A percentile compares a stretch with the other conserved stretches of the same genome.
phyloP scores from a whole-genome alignment of 2,113 vertebrate genomes.

The Hypanus sabinus region DNA sequence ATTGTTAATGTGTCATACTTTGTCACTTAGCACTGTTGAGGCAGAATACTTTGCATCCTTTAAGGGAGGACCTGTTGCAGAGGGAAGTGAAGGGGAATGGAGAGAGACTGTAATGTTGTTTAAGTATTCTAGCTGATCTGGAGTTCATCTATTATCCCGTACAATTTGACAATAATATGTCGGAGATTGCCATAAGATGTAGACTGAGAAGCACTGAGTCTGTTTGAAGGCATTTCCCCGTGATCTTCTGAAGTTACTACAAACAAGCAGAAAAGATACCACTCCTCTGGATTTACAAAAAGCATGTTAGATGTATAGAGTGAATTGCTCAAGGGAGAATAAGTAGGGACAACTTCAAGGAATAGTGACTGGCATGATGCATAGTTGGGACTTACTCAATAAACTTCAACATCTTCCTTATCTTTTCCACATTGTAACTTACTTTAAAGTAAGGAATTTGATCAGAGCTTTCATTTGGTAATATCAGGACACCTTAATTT shows the following conservation, averaged over 20 bases:
- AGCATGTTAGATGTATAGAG: background rate
- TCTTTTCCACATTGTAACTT: background rate
- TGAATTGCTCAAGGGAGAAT: too few species aligned
- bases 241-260: background rate
- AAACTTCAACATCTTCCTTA: background rate
- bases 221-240: background rate
- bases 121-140: background rate
- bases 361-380: background rate
- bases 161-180: background rate
- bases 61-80: background rate
- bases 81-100: background rate
- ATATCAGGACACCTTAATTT: background rate
- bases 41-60: background rate
- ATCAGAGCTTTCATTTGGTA: background rate
- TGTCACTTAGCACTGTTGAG: background rate
- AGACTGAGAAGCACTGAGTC: background rate
- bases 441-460: constrained; percentile 12
- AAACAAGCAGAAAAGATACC: background rate
- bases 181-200: background rate
- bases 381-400: background rate
- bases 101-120: background rate
- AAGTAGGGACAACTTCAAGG: background rate
- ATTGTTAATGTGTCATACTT: background rate
- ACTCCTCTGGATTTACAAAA: background rate
- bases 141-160: background rate